Percentiles rank a stretch among this genome's conserved stretches.
These are phyloP conservation scores for Dascyllus trimaculatus DNA, from an alignment of 2,113 vertebrate genomes.

Conservation along the genomic window DNA sequence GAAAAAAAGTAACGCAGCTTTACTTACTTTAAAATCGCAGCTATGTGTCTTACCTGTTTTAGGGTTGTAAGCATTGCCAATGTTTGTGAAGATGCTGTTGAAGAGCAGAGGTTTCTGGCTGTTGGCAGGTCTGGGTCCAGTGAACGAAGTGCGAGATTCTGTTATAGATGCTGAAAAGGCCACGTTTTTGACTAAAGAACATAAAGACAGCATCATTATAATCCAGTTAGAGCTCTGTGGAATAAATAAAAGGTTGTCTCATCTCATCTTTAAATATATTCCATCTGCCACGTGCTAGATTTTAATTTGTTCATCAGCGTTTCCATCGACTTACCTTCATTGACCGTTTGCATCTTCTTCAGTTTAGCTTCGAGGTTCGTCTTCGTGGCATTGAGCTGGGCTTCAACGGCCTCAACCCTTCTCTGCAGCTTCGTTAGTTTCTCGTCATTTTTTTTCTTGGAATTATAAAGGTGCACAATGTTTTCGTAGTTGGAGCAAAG, in stretches of 20 bases:
- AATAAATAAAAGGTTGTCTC: too few relatives aligned
- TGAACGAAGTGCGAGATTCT: background rate
- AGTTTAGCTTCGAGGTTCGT: too few relatives aligned
- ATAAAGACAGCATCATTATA: background rate
- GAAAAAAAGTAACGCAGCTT: too few relatives aligned
- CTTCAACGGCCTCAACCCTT: background rate
- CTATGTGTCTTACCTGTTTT: slow-evolving; percentile 9
- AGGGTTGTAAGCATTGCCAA: background rate
- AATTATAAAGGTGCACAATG: background rate
- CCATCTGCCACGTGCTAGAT: too few relatives aligned
- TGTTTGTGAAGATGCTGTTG: slow-evolving; percentile 5
- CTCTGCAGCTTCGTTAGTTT: background rate
- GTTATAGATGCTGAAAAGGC: slow-evolving; percentile 4
- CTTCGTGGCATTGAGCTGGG: too few relatives aligned
- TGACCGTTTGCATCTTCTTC: too few relatives aligned
- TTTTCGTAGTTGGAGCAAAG: background rate
- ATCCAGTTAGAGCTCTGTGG: background rate
- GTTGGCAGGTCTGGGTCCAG: background rate
- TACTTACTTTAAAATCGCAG: too few relatives aligned
- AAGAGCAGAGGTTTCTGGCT: background rate
- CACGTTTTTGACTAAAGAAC: slow-evolving; percentile 13
- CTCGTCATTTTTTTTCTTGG: accelerated
- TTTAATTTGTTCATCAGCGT: too few relatives aligned
- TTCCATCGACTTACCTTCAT: too few relatives aligned
- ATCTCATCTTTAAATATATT: too few relatives aligned